Evolutionary conservation across 2,888 invertebrate species (phyloP).

Genomic region (Dryobota labecula): DNA sequence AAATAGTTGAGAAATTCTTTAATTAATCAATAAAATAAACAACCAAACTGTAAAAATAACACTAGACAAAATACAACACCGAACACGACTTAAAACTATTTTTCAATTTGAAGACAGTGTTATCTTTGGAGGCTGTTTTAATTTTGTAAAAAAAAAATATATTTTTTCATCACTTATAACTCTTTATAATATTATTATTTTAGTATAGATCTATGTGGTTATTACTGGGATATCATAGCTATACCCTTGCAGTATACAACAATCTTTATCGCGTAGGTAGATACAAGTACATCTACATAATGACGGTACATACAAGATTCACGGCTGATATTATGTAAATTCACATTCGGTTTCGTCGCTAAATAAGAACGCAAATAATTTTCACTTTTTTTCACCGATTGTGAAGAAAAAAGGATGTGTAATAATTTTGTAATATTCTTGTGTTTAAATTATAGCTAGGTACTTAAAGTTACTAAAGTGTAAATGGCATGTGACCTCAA

Average conservation of each 20-base stretch:
- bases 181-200: no score
- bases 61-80: no score
- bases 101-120: no score
- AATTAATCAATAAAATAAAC: not conserved
- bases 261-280: constrained; percentile 34
- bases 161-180: no score
- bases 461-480: not conserved
- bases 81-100: no score
- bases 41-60: no score
- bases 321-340: constrained; percentile 36
- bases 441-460: not conserved
- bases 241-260: not conserved
- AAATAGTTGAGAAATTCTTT: not conserved
- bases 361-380: constrained; percentile 42
- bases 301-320: constrained; percentile 25
- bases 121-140: no score
- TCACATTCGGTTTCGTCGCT: constrained; percentile 21
- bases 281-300: not conserved
- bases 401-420: constrained; percentile 15
- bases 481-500: not conserved
- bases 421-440: constrained; percentile 22
- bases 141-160: no score
- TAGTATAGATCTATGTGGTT: no score
- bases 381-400: constrained; percentile 44
- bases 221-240: no score